Evolutionary conservation across 2,797 vertebrate species (phyloP).

Genomic region (Coregonus suidteri): DNA sequence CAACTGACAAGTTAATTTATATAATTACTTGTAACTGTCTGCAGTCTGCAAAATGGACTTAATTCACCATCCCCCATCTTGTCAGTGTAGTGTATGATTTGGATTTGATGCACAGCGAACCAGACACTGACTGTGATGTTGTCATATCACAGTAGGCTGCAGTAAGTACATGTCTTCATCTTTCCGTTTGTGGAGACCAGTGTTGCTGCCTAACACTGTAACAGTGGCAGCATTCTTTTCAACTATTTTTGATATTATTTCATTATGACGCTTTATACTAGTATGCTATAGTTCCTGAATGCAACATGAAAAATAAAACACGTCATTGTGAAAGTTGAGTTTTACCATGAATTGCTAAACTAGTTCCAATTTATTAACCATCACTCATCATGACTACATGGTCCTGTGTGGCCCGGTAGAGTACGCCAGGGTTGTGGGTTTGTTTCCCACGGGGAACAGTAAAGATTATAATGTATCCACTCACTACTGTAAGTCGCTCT

Average conservation of each 20-base stretch:
- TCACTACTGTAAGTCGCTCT: too few species aligned
- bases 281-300: neutral
- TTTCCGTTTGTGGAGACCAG: neutral
- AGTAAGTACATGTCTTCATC: slow-evolving; percentile 16
- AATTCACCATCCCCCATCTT: slow-evolving; percentile 52
- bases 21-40: slow-evolving; percentile 73
- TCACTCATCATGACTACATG: neutral
- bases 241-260: neutral
- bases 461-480: too few species aligned
- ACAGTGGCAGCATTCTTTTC: neutral
- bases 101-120: slow-evolving; percentile 63
- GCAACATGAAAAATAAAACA: neutral
- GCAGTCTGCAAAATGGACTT: slow-evolving; percentile 52
- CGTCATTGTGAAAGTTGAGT: neutral
- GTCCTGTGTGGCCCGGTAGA: too few species aligned
- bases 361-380: neutral
- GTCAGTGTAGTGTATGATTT: slow-evolving; percentile 64
- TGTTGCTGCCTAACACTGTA: neutral
- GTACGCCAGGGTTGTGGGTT: too few species aligned
- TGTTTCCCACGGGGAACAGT: too few species aligned
- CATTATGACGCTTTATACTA: too few species aligned
- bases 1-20: slow-evolving; percentile 77
- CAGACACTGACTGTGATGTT: slow-evolving; percentile 50
- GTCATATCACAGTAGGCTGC: slow-evolving; percentile 26
- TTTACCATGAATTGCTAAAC: neutral